phyloP scores from a whole-genome alignment of 2,888 invertebrate genomes.

The Cyclophora albipunctata region DNA sequence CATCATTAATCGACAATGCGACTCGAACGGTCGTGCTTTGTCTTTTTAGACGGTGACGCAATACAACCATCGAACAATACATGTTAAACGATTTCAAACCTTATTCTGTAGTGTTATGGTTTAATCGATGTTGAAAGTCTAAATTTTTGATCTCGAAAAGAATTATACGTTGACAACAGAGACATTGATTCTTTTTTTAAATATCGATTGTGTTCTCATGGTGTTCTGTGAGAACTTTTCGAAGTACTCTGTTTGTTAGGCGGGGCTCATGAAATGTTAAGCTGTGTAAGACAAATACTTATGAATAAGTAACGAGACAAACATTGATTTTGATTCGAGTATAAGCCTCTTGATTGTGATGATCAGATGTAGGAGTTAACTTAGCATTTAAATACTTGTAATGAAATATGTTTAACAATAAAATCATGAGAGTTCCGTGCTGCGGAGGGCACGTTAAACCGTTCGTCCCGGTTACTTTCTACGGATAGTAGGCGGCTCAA shows the following conservation, averaged over 20 bases:
- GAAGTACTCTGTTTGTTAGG: slow-evolving; percentile 33
- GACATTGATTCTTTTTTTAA: slow-evolving; percentile 72
- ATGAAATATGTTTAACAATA: no score
- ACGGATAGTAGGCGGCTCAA: no score
- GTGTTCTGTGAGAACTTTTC: slow-evolving; percentile 65
- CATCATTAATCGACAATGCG: slow-evolving; percentile 65
- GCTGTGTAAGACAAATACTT: no score
- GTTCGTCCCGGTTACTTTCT: no score
- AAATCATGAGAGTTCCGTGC: no score
- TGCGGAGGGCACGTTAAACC: no score
- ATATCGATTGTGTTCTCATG: slow-evolving; percentile 74
- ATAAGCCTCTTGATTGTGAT: no score
- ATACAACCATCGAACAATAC: slow-evolving; percentile 63
- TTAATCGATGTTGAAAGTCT: slow-evolving; percentile 13
- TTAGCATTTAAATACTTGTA: no score
- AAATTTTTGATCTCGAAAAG: slow-evolving; percentile 56
- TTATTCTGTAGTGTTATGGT: slow-evolving; percentile 23
- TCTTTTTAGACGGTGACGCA: slow-evolving; percentile 73
- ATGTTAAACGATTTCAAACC: slow-evolving; percentile 25
- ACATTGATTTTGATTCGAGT: not conserved
- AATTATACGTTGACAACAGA: slow-evolving; percentile 73
- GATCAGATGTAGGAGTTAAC: no score
- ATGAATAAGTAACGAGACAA: no score
- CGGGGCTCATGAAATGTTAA: slow-evolving; percentile 31
- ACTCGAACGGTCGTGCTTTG: slow-evolving; percentile 64